A percentile compares a stretch with the other conserved stretches of the same genome.
Conservation (phyloP, 2,888 invertebrate genomes). For the Andrena trimmerana region DNA sequence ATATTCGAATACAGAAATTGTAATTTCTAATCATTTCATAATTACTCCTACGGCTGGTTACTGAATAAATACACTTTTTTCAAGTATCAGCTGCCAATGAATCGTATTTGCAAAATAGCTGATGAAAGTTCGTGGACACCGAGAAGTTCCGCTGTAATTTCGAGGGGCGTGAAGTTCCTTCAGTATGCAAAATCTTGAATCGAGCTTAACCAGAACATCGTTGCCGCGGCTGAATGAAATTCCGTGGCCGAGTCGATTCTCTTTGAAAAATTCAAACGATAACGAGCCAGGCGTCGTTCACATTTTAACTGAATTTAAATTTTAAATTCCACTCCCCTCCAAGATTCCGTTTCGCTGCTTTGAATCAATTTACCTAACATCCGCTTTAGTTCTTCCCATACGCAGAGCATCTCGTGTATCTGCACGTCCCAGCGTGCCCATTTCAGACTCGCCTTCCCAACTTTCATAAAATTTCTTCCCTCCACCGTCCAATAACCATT, state of each 20-base stretch:
- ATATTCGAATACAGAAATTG: no score
- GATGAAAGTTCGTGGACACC: constrained; percentile 2
- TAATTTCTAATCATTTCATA: no score
- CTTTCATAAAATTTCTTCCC: constrained; percentile 13
- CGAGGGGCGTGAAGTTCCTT: constrained; percentile 29
- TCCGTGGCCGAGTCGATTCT: constrained; percentile 54
- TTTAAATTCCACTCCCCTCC: constrained; percentile 64
- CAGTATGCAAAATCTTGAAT: constrained; percentile 64
- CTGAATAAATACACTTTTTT: neutral
- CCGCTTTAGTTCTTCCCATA: constrained; percentile 53
- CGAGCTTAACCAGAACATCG: constrained; percentile 52
- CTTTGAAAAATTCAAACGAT: constrained; percentile 74
- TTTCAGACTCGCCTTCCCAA: neutral
- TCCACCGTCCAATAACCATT: constrained; percentile 1
- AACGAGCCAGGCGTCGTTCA: constrained; percentile 69
- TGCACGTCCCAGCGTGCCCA: constrained; percentile 10
- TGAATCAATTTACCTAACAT: constrained; percentile 66
- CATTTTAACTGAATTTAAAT: constrained; percentile 74
- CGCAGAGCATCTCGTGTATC: constrained; percentile 19
- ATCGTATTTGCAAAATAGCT: constrained; percentile 20
- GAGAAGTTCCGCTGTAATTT: constrained; percentile 44
- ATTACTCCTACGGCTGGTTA: no score
- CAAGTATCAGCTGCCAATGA: neutral
- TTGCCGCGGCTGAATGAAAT: constrained; percentile 43
- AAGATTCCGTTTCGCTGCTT: constrained; percentile 39